Evolutionary conservation across 2,113 vertebrate genomes (phyloP).

Genomic region (Prinia subflava): DNA sequence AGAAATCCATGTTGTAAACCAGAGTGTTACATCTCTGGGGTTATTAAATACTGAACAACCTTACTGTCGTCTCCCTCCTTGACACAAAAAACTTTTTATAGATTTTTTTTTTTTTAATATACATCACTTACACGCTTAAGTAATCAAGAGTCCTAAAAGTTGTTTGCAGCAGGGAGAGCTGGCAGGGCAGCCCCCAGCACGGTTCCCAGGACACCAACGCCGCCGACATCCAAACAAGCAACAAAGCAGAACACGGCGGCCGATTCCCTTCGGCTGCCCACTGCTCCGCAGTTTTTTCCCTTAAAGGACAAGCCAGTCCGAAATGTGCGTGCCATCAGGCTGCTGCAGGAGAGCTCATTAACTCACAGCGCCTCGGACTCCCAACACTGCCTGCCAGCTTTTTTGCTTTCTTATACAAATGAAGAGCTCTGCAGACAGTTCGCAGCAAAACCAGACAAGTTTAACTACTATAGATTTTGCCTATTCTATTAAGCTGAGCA

Average conservation of each 20-base stretch:
- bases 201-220: neutral
- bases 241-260: neutral
- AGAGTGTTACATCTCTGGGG: accelerated
- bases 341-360: neutral
- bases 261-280: neutral
- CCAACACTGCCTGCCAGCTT: neutral
- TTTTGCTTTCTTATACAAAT: neutral
- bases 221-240: neutral
- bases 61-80: neutral
- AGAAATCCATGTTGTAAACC: neutral
- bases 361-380: neutral
- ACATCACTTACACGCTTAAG: neutral
- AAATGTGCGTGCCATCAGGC: neutral
- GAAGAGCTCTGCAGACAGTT: neutral
- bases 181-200: neutral
- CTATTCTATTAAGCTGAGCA: neutral
- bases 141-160: neutral
- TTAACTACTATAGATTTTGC: neutral
- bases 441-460: neutral
- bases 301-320: constrained; percentile 32
- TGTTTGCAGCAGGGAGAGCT: neutral
- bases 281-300: constrained; percentile 31
- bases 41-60: neutral
- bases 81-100: neutral
- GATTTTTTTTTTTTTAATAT: no score